Evolutionary conservation across 2,888 invertebrate species (phyloP).

Genomic region (Salpingus planirostris): DNA sequence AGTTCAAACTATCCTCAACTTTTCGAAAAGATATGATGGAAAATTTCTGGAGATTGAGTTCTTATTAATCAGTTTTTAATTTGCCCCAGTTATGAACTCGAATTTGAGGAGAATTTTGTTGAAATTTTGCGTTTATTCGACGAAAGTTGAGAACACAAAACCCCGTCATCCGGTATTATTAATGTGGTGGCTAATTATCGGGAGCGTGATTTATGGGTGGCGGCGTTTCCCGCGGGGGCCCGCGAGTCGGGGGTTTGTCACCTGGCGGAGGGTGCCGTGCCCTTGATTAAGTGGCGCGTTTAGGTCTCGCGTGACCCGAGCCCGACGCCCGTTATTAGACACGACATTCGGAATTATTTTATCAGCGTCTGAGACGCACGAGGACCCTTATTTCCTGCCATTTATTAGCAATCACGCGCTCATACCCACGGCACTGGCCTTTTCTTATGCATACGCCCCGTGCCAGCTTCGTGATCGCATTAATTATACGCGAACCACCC

Average conservation of each 20-base stretch:
- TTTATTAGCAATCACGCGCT: conserved; percentile 43
- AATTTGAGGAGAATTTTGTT: no score
- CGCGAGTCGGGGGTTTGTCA: conserved; percentile 3
- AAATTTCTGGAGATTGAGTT: no score
- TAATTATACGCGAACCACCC: conserved; percentile 41
- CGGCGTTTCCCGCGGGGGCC: no score
- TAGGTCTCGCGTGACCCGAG: conserved; percentile 35
- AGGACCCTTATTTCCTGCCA: conserved; percentile 44
- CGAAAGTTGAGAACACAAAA: no score
- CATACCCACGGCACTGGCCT: conserved; percentile 39
- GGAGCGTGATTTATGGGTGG: no score
- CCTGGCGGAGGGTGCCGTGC: conserved; percentile 25
- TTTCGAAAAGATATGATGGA: no score
- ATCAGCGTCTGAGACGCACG: conserved; percentile 42
- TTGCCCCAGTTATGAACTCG: no score
- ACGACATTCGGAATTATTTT: conserved; percentile 45
- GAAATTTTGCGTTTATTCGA: no score
- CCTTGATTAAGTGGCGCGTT: conserved; percentile 37
- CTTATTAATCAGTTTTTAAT: no score
- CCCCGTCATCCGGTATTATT: no score
- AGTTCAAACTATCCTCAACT: no score
- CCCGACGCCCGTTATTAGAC: conserved; percentile 39
- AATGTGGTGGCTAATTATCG: no score
- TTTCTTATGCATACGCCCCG: conserved; percentile 41
- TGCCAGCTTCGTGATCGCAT: conserved; percentile 40